Percentiles rank a stretch among this genome's conserved stretches.
Evolutionary conservation across 2,888 invertebrate genomes (phyloP).

Genomic region (Automeris io): DNA sequence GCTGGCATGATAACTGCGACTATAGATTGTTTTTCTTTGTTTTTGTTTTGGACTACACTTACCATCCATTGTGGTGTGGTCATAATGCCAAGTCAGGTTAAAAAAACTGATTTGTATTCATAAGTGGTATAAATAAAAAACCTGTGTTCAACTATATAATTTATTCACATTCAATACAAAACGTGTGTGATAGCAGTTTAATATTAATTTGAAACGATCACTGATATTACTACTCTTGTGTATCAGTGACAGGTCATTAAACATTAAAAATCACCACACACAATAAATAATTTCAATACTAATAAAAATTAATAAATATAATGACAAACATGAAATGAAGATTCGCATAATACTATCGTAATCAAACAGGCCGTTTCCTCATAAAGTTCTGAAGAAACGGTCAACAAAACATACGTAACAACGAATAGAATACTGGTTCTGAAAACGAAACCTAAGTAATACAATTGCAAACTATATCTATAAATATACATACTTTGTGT

Average conservation of each 20-base stretch:
- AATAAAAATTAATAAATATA: constrained; percentile 60
- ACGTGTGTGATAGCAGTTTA: constrained; percentile 66
- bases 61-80: neutral
- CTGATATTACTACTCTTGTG: constrained; percentile 34
- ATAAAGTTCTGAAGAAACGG: constrained; percentile 26
- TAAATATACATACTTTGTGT: constrained; percentile 44
- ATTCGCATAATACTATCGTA: constrained; percentile 32
- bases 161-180: constrained; percentile 78
- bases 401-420: constrained; percentile 36
- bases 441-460: constrained; percentile 23
- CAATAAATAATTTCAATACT: constrained; percentile 69
- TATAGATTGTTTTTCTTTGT: no score
- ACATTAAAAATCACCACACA: constrained; percentile 72
- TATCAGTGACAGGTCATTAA: constrained; percentile 33
- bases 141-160: constrained; percentile 64
- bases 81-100: no score
- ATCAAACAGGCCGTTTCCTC: constrained; percentile 29
- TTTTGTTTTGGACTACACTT: neutral
- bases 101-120: no score
- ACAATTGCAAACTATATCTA: constrained; percentile 43
- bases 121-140: constrained; percentile 23
- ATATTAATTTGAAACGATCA: constrained; percentile 58
- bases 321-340: constrained; percentile 35
- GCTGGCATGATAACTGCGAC: no score
- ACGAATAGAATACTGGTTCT: constrained; percentile 35